Evolutionary conservation across 2,797 vertebrate species (phyloP).

Genomic region (Nyctibius grandis): DNA sequence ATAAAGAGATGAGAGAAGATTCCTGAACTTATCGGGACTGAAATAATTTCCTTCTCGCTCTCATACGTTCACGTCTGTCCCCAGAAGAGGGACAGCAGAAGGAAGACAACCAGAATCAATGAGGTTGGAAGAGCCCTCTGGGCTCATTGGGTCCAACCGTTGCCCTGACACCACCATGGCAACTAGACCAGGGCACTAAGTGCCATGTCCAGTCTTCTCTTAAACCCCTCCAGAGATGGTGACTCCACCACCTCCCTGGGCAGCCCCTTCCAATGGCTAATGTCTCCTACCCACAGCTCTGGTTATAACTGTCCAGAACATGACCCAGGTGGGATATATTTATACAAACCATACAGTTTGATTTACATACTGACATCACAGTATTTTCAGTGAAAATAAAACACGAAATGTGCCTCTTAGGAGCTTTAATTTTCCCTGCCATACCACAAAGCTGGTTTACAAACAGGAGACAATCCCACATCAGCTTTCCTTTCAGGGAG

Average conservation of each 20-base stretch:
- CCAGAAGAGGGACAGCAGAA: not conserved
- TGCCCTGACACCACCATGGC: too few species aligned
- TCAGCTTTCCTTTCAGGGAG: not conserved
- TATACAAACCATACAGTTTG: not conserved
- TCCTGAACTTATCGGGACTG: not conserved
- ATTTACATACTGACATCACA: not conserved
- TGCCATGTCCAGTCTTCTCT: too few species aligned
- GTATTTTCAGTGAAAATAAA: not conserved
- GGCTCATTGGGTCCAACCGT: too few species aligned
- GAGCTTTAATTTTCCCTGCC: not conserved
- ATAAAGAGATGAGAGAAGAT: not conserved
- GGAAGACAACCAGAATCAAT: too few species aligned
- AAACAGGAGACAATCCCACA: not conserved
- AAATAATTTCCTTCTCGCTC: not conserved
- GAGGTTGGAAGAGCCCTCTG: too few species aligned
- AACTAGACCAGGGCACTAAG: too few species aligned
- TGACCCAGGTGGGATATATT: not conserved
- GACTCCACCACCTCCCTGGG: too few species aligned
- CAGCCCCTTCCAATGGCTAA: not conserved
- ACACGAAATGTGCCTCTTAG: fast-evolving
- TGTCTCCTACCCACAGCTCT: not conserved
- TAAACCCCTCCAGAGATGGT: too few species aligned
- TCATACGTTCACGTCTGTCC: fast-evolving
- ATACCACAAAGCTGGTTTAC: not conserved
- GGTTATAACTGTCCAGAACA: not conserved